Conservation (phyloP, 2,888 invertebrate genomes). For the Elmis aenea region DNA sequence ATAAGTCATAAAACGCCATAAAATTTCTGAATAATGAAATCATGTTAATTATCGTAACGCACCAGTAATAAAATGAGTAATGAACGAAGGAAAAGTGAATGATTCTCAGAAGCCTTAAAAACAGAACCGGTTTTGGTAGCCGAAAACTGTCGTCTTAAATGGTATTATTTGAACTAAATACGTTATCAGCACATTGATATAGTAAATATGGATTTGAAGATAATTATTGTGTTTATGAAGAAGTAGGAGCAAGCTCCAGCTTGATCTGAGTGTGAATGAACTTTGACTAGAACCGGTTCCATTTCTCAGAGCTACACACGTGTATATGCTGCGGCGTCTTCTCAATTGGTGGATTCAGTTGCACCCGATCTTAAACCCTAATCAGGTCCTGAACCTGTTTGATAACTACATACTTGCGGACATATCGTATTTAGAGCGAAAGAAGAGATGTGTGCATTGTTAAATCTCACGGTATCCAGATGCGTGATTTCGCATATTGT, state of each 20-base stretch:
- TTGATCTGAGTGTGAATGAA: constrained; percentile 41
- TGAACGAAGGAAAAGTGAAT: too few species aligned
- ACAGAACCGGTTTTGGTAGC: too few species aligned
- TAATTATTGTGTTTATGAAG: constrained; percentile 38
- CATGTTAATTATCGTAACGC: too few species aligned
- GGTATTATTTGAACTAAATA: too few species aligned
- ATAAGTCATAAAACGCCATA: too few species aligned
- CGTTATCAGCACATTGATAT: constrained; percentile 19
- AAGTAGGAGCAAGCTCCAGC: constrained; percentile 25
- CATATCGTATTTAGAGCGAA: background rate
- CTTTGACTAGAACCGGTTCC: constrained; percentile 41
- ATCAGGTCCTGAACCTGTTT: constrained; percentile 1
- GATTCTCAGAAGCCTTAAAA: too few species aligned
- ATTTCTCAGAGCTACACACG: constrained; percentile 36
- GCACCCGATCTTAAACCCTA: constrained; percentile 15
- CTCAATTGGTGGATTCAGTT: constrained; percentile 26
- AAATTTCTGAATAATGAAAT: too few species aligned
- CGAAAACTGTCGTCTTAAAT: too few species aligned
- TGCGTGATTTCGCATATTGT: constrained; percentile 11
- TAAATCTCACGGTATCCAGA: too few species aligned
- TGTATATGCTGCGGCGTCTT: constrained; percentile 23
- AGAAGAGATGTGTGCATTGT: background rate
- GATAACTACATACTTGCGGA: too few species aligned
- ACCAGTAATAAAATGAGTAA: too few species aligned
- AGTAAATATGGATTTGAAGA: constrained; percentile 35